phyloP scores from a whole-genome alignment of 2,888 invertebrate genomes.

The Clanis bilineata region DNA sequence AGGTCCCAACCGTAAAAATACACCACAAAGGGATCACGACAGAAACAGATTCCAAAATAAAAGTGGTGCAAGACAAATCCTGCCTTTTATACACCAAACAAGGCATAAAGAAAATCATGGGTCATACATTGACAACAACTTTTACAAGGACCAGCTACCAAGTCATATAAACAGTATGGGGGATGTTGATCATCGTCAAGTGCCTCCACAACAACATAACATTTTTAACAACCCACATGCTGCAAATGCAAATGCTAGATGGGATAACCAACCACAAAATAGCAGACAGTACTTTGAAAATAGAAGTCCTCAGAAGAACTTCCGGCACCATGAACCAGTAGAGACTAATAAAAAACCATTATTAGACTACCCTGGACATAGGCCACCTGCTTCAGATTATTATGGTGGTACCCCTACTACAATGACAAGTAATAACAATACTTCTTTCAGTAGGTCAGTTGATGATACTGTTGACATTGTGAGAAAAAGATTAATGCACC shows the following conservation, averaged over 20 bases:
- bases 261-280: conserved; percentile 44
- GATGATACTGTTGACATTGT: conserved; percentile 75
- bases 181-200: conserved; percentile 61
- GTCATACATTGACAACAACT: conserved; percentile 29
- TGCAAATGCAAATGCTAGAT: conserved; percentile 36
- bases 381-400: conserved; percentile 74
- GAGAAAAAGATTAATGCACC: conserved; percentile 58
- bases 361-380: conserved; percentile 61
- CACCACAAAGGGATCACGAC: conserved; percentile 40
- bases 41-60: conserved; percentile 41
- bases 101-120: conserved; percentile 37
- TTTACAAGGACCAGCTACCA: conserved; percentile 38
- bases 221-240: conserved; percentile 31
- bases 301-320: conserved; percentile 40
- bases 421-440: conserved; percentile 58
- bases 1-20: conserved; percentile 25
- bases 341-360: conserved; percentile 45
- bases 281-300: conserved; percentile 44
- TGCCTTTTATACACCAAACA: conserved; percentile 35
- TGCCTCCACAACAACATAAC: conserved; percentile 27
- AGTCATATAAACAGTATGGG: conserved; percentile 61
- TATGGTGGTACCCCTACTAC: conserved; percentile 59
- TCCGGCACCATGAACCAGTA: conserved; percentile 37
- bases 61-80: conserved; percentile 33
- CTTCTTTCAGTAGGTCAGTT: conserved; percentile 64